These are phyloP conservation scores for Dexiosoma caninum DNA, from an alignment of 2,888 invertebrate genomes.

Conservation along the genomic window DNA sequence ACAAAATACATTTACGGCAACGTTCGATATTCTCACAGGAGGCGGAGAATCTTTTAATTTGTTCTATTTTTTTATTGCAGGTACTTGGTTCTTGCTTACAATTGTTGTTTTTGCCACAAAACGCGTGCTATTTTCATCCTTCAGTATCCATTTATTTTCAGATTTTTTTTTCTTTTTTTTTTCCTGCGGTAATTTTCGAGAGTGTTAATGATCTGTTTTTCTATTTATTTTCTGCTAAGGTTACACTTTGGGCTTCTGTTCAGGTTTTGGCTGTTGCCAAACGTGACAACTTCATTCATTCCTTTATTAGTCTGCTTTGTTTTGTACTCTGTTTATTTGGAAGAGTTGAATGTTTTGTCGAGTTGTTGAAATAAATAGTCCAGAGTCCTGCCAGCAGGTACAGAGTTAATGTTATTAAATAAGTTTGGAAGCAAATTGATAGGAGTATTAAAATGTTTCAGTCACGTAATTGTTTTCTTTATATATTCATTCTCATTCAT, in stretches of 20 bases:
- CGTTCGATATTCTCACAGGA: background rate
- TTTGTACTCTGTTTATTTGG: background rate
- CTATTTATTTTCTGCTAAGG: slow-evolving; percentile 7
- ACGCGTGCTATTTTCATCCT: slow-evolving; percentile 33
- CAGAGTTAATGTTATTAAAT: background rate
- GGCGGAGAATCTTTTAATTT: background rate
- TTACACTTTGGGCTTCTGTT: slow-evolving; percentile 53
- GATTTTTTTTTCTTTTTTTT: background rate
- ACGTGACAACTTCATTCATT: slow-evolving; percentile 19
- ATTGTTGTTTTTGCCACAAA: slow-evolving; percentile 49
- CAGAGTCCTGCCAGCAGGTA: slow-evolving; percentile 6
- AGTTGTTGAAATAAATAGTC: slow-evolving; percentile 9
- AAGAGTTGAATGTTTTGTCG: background rate
- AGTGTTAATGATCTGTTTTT: background rate
- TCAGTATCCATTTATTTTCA: background rate
- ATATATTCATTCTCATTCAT: background rate
- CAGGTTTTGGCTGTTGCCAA: slow-evolving; percentile 8
- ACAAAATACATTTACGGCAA: background rate
- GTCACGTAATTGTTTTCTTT: slow-evolving; percentile 47
- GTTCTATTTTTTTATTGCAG: slow-evolving; percentile 30
- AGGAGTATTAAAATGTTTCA: slow-evolving; percentile 10
- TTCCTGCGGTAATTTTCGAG: background rate
- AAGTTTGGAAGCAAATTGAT: background rate
- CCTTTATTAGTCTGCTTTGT: background rate
- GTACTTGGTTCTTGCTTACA: background rate